Evolutionary conservation across 1,140 invertebrate genomes (phyloP), one percentile per base, ranked within the genome.

Genomic region (Tribolium castaneum): DNA sequence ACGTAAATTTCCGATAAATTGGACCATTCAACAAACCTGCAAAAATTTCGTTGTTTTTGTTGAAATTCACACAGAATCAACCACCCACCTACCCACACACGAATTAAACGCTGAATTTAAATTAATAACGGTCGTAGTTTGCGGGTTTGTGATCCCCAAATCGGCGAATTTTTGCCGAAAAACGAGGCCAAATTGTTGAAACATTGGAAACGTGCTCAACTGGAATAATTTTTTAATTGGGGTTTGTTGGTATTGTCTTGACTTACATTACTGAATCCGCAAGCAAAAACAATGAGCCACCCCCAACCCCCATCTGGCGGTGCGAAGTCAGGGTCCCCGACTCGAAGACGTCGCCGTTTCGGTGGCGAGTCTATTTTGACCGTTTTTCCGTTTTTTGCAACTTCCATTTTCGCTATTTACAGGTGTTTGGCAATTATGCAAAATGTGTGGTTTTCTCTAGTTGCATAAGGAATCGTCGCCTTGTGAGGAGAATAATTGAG

Each of bases 221-320:
- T 93, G 87, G n/a, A 89, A 88, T 80, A 82, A 52, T 19, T 73
- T 73, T 50, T 30, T 6, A 30, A 2, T 30, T 30, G 6, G 6
- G 6, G 25, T 30, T 30, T 4, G 16, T 19, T 19, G 6, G 3
- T 5, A 30, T 35, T 59, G 6, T 7, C 6, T 14, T 0, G 16
- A 66, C 90, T 90, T 87, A 93, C 91, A 78, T 92, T 92, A 66
- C 88, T 89, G 77, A 90, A 88, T 78, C 90, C 90, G 34, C 89
- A 89, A 3, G 90, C 92, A 7, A 92, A 78, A 12, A 92, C 87
- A 10, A 93, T 89, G 81, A 92, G 86, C 92, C 92, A 93, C 0
- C 92, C 92, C 91, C 91, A 93, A 4, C 92, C 92, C 0, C 90
- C 91, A 82, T 93, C 92, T 0, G 91, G 92, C 1, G 90, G 88